These are phyloP conservation scores for Nezara viridula DNA, from an alignment of 2,888 invertebrate species.

Conservation along the genomic window DNA sequence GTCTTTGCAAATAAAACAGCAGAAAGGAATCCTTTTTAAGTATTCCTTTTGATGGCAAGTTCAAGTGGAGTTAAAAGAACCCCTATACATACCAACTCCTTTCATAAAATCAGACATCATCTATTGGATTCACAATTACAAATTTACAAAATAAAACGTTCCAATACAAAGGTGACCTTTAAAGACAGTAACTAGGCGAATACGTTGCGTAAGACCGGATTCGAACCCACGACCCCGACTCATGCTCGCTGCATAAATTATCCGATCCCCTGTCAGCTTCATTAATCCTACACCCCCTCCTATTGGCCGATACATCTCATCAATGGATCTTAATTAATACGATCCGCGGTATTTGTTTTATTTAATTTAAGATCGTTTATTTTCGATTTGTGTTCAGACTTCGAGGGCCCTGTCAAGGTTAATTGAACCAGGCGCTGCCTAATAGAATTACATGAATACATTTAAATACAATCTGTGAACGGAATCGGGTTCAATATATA, in stretches of 20 bases:
- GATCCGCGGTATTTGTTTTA: background rate
- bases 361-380: conserved; percentile 34
- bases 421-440: background rate
- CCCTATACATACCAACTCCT: no score
- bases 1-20: no score
- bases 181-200: background rate
- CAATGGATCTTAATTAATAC: conserved; percentile 31
- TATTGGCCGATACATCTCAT: background rate
- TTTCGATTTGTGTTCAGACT: conserved; percentile 1
- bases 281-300: conserved; percentile 16
- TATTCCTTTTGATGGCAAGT: no score
- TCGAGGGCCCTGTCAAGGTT: conserved; percentile 10
- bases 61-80: no score
- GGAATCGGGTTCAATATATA: background rate
- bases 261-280: background rate
- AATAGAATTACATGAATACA: conserved; percentile 36
- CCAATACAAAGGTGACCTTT: background rate
- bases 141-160: background rate
- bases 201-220: conserved; percentile 11
- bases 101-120: no score
- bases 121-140: no score
- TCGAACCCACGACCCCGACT: conserved; percentile 9
- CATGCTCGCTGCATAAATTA: conserved; percentile 1
- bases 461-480: conserved; percentile 14
- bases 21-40: no score